Percentiles rank a stretch among this genome's conserved stretches.
Conservation (phyloP, 2,888 invertebrate species). For the Thymelicus acteon region DNA sequence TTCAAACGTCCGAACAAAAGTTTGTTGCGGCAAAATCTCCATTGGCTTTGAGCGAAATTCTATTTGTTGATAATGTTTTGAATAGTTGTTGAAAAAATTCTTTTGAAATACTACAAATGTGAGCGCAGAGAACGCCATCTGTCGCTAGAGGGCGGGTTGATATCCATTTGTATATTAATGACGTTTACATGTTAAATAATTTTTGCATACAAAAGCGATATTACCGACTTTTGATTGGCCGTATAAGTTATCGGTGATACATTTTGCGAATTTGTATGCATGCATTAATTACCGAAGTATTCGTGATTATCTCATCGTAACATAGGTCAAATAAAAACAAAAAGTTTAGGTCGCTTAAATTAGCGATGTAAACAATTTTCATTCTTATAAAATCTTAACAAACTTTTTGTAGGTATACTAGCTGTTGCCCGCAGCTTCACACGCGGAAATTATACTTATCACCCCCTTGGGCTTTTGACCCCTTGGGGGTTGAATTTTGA, state of each 20-base stretch:
- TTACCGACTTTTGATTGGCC: slow-evolving; percentile 22
- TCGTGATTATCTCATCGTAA: background rate
- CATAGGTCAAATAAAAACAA: too few relatives aligned
- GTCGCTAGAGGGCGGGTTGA: slow-evolving; percentile 57
- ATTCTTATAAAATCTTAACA: too few relatives aligned
- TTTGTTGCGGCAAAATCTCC: slow-evolving; percentile 46
- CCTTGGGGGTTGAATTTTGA: too few relatives aligned
- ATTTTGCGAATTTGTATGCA: slow-evolving; percentile 22
- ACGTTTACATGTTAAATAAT: slow-evolving; percentile 55
- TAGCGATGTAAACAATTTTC: too few relatives aligned
- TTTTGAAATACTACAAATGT: slow-evolving; percentile 60
- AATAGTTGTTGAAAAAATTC: slow-evolving; percentile 53
- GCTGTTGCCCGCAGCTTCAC: too few relatives aligned
- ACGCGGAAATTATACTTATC: too few relatives aligned
- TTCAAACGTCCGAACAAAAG: slow-evolving; percentile 41
- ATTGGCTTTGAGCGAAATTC: slow-evolving; percentile 37
- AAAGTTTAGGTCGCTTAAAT: too few relatives aligned
- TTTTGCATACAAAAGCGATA: slow-evolving; percentile 43
- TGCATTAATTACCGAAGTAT: slow-evolving; percentile 14
- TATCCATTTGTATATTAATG: slow-evolving; percentile 54
- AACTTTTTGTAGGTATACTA: too few relatives aligned
- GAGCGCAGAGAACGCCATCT: slow-evolving; percentile 68
- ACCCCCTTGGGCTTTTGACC: too few relatives aligned
- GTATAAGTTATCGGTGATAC: slow-evolving; percentile 30
- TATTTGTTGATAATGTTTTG: slow-evolving; percentile 58